phyloP scores from a whole-genome alignment of 2,797 vertebrate genomes.

The Paguma larvata region DNA sequence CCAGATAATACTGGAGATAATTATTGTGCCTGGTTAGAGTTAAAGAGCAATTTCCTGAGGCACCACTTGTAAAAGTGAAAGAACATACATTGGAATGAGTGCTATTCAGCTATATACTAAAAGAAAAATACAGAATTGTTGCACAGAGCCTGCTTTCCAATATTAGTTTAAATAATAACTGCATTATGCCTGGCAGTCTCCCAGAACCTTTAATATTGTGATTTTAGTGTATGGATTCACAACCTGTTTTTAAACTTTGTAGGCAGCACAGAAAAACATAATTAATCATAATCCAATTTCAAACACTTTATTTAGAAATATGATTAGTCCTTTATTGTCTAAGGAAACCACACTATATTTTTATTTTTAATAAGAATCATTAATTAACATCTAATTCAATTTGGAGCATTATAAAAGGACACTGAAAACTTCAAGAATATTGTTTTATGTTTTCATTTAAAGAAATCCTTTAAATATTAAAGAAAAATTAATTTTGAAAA shows the following conservation, averaged over 20 bases:
- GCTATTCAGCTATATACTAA: not conserved
- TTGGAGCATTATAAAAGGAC: conserved; percentile 45
- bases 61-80: conserved; percentile 75
- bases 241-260: conserved; percentile 26
- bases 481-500: conserved; percentile 49
- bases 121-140: not conserved
- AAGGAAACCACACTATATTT: conserved; percentile 29
- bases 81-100: conserved; percentile 41
- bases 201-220: not conserved
- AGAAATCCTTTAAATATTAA: conserved; percentile 12
- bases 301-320: not conserved
- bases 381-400: conserved; percentile 17
- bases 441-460: not conserved
- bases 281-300: not conserved
- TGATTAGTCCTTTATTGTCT: conserved; percentile 32
- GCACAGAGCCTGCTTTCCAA: not conserved
- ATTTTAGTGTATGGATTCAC: conserved; percentile 12
- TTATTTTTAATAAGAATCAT: conserved; percentile 38
- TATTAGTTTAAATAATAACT: not conserved
- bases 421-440: not conserved
- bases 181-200: not conserved
- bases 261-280: not conserved
- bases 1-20: conserved; percentile 77
- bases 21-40: conserved; percentile 73
- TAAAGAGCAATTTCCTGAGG: conserved; percentile 83